Percentiles rank a stretch among this genome's conserved stretches.
phyloP scores from a whole-genome alignment of 2,113 vertebrate species.

The Saguinus imperator region DNA sequence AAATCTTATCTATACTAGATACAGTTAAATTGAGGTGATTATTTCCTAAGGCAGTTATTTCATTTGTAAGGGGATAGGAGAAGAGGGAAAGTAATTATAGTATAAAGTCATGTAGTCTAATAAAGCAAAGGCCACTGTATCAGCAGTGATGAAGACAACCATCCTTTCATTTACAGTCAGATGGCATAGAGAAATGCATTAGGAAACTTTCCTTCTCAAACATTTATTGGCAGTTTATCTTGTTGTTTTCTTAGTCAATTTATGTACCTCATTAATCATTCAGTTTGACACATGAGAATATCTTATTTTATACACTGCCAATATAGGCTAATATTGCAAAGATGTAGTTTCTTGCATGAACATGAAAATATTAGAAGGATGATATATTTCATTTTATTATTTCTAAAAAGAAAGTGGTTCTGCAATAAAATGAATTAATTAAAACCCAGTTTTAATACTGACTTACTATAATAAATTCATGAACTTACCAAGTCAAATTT shows the following conservation, averaged over 20 bases:
- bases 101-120: not conserved
- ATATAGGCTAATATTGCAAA: not conserved
- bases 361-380: slow-evolving; percentile 42
- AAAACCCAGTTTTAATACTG: not conserved
- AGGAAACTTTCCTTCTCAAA: not conserved
- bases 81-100: not conserved
- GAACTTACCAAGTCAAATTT: not conserved
- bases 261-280: not conserved
- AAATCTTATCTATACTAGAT: not conserved
- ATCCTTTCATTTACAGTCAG: not conserved
- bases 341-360: not conserved
- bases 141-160: not conserved
- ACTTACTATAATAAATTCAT: not conserved
- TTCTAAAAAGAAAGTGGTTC: not conserved
- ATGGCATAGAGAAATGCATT: slow-evolving; percentile 13
- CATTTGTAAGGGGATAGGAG: not conserved
- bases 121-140: not conserved
- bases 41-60: not conserved
- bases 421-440: not conserved
- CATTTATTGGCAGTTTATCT: not conserved
- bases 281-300: not conserved
- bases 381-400: slow-evolving; percentile 5
- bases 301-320: not conserved
- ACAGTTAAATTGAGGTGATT: not conserved
- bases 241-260: slow-evolving; percentile 23